Evolutionary conservation across 2,888 invertebrate species (phyloP), one percentile per base, ranked within the genome.

Genomic region (Torymus texanus): DNA sequence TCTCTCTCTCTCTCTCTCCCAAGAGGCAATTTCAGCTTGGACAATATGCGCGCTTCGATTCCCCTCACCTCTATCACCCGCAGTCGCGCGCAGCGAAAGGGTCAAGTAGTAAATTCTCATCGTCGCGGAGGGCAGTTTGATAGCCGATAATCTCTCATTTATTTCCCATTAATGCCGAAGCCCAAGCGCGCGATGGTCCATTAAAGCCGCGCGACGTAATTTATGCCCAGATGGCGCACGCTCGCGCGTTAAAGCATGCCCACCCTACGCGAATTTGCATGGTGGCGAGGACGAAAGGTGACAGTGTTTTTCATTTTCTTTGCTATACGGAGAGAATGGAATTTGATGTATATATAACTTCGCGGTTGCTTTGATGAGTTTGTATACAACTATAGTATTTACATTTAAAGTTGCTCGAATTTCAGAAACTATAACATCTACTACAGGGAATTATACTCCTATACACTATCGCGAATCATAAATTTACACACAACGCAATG

Each of bases 101-200:
- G 62, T 68, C 67, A 73, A 78, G 73, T 74, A 77, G 75, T 80
- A 76, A 80, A 80, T 76, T 76, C 72, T 76, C 74, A 62, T 75
- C 16, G 56, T 41, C 29, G 63, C n/a, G 58, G 12, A 61, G 65
- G 67, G 59, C 73, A 55, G 72, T 67, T 79, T 75, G 75, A 79
- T 79, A 75, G 67, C 72, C 75, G 81, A 83, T 83, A 81, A 82
- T 82, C 81, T 82, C 76, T 81, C 82, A 79, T 84, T 83, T 83
- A 82, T 83, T 83, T 81, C 71, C 78, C 82, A 82, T 82, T 83
- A 84, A 81, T 81, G 77, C 81, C 75, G 62, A 16, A 24, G 18
- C 41, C 41, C 41, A 21, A 21, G 21, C 21, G 55, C 11, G 65
- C 76, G 73, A 76, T 79, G 75, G 79, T 82, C 81, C 83, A 83